Evolutionary conservation across 2,888 invertebrate species (phyloP).

Genomic region (Thelaira solivaga): DNA sequence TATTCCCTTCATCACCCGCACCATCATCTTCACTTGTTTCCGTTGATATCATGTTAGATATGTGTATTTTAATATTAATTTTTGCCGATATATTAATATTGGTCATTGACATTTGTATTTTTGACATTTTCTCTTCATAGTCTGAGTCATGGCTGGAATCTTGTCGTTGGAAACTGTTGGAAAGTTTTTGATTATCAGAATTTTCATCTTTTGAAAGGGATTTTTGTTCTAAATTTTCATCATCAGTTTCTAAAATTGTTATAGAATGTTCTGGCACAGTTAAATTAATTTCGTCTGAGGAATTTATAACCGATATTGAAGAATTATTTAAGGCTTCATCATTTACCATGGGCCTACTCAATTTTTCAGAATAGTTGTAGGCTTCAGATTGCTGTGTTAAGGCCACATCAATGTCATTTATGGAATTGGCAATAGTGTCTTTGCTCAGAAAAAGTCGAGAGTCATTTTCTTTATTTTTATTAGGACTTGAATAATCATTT

Average conservation of each 20-base stretch:
- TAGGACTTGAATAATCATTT: background rate
- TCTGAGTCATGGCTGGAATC: constrained; percentile 15
- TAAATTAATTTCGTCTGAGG: constrained; percentile 11
- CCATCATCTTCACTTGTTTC: constrained; percentile 55
- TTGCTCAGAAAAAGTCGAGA: constrained; percentile 2
- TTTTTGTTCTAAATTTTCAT: constrained; percentile 62
- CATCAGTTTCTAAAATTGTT: constrained; percentile 72
- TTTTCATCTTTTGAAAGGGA: background rate
- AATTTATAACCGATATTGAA: background rate
- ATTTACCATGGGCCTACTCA: background rate
- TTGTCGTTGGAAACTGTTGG: constrained; percentile 41
- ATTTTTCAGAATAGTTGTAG: background rate
- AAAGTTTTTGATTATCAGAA: constrained; percentile 42
- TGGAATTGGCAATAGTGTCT: constrained; percentile 11
- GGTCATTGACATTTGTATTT: constrained; percentile 68
- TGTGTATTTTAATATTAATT: constrained; percentile 75
- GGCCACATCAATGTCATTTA: background rate
- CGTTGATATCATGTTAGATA: constrained; percentile 66
- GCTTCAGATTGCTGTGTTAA: background rate
- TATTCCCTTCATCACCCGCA: background rate
- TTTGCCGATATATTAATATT: constrained; percentile 75
- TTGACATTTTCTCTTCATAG: constrained; percentile 44
- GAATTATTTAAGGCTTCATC: background rate
- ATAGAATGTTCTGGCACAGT: constrained; percentile 69
- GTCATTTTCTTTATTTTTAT: background rate